Evolutionary conservation across 2,888 invertebrate species (phyloP).

Genomic region (Aporophyla nigra): DNA sequence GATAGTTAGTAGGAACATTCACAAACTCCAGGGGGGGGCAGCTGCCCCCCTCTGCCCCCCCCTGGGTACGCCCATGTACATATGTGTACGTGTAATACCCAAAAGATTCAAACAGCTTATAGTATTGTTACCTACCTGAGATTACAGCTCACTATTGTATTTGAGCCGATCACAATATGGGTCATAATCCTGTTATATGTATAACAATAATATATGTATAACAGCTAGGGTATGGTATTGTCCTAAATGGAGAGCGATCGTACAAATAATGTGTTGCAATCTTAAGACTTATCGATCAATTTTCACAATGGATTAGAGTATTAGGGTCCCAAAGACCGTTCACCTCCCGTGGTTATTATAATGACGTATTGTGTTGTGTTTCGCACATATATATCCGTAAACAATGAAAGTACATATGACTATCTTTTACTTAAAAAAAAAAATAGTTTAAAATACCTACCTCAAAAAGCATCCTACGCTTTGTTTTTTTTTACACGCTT

Average conservation of each 20-base stretch:
- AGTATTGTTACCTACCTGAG: not conserved
- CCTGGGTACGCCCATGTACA: no score
- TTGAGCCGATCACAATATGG: not conserved
- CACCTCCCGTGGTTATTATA: not conserved
- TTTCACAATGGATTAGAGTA: not conserved
- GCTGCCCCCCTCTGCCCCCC: no score
- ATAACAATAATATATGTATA: not conserved
- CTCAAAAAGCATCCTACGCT: no score
- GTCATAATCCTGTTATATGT: not conserved
- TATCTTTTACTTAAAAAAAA: not conserved
- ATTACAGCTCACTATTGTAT: not conserved
- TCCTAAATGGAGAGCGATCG: not conserved
- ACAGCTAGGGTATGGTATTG: not conserved
- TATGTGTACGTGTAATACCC: not conserved
- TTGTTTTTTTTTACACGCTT: no score
- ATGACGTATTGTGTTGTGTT: not conserved
- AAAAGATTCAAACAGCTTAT: not conserved
- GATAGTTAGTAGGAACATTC: no score
- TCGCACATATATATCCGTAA: not conserved
- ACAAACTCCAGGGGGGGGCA: no score
- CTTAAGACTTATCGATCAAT: not conserved
- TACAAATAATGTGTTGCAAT: not conserved
- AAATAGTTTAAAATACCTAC: no score
- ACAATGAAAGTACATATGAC: not conserved
- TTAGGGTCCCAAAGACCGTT: not conserved